phyloP scores from a whole-genome alignment of 2,113 vertebrate genomes.

The Microtus montanus region DNA sequence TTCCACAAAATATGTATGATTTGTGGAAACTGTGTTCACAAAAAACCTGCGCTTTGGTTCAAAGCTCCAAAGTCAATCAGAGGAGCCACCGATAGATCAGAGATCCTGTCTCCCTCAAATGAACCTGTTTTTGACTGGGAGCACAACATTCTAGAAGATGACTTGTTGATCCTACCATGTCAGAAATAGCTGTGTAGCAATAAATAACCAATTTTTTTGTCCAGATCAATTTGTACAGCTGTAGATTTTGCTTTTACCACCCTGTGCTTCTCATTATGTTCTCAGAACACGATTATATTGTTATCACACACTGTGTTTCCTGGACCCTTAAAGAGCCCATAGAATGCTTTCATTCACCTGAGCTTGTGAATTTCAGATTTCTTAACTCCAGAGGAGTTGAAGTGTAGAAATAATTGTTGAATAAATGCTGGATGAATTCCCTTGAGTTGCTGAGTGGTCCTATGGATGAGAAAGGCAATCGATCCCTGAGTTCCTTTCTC shows the following conservation, averaged over 20 bases:
- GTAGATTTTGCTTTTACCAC: not conserved
- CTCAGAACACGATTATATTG: not conserved
- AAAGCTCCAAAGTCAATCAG: not conserved
- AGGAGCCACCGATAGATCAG: not conserved
- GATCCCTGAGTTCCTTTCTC: slow-evolving; percentile 6
- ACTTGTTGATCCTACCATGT: not conserved
- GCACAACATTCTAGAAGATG: not conserved
- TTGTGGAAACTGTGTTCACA: not conserved
- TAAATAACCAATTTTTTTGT: not conserved
- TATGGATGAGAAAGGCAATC: not conserved
- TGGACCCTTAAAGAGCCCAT: not conserved
- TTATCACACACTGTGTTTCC: not conserved
- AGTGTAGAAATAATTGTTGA: not conserved
- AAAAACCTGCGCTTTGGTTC: not conserved
- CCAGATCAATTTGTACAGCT: not conserved
- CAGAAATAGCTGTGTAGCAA: not conserved
- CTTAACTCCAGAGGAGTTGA: not conserved
- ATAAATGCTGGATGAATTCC: not conserved
- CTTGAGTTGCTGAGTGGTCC: not conserved
- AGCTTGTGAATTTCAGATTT: not conserved
- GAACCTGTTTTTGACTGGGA: not conserved
- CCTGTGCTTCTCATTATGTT: not conserved
- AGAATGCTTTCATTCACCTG: not conserved
- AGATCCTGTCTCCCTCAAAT: not conserved
- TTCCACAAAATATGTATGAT: slow-evolving; percentile 1